These are phyloP conservation scores for Anastrepha obliqua DNA, from an alignment of 1,140 invertebrate genomes.

Conservation along the genomic window DNA sequence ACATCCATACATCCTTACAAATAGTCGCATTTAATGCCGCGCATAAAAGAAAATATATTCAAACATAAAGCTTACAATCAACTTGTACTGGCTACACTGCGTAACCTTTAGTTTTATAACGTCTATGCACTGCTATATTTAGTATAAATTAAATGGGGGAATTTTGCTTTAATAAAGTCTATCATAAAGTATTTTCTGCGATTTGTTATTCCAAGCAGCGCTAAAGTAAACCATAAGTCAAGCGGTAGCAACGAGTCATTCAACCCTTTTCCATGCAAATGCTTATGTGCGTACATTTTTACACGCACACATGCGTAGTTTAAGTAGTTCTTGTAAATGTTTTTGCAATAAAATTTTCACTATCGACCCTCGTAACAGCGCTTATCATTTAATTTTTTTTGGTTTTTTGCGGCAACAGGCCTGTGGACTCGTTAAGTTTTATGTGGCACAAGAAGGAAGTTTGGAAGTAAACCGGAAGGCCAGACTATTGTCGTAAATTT, in stretches of 20 bases:
- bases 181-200: constrained; percentile 7
- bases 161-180: background rate
- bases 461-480: background rate
- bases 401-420: constrained; percentile 15
- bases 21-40: background rate
- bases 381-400: constrained; percentile 29
- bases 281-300: background rate
- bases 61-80: constrained; percentile 29
- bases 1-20: no score
- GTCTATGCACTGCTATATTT: background rate
- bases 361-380: constrained; percentile 13
- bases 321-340: background rate
- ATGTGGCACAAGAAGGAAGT: background rate
- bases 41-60: constrained; percentile 1
- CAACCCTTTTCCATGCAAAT: background rate
- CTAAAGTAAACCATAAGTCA: background rate
- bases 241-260: background rate
- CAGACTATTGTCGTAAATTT: background rate
- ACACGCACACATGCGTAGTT: background rate
- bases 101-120: background rate
- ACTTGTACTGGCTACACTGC: constrained; percentile 13
- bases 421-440: background rate
- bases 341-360: constrained; percentile 28
- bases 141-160: background rate
- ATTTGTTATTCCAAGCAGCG: background rate